Base-by-base conservation (phyloP, 1,140 invertebrate genomes). In the Linepithema humile region DNA sequence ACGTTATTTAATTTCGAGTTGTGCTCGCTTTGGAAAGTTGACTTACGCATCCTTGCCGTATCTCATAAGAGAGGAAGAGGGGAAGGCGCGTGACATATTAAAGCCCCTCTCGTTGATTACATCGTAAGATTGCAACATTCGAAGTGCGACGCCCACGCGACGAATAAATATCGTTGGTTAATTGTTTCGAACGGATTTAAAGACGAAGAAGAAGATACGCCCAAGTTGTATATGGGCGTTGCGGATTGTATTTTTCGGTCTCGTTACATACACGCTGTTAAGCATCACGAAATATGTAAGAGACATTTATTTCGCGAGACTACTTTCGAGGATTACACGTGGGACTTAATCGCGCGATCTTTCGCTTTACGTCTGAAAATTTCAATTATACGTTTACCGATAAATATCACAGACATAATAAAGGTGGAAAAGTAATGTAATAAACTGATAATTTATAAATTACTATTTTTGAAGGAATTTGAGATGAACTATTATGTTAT, bases 101-200 rank as follows among this genome's bases (percentile, higher is more conserved):
- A 59, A 70, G 12, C 35, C 20, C 67, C 70, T 73, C 26, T 12
- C 26, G 38, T 72, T 82, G 65, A 82, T 82, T 73, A 72, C 78
- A 38, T 78, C 45, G 45, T 78, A 40, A 78, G 23, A 55, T 23
- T 38, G n/a, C 32, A 60, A 64, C 55, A 80, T 69, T 65, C 67
- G 83, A 45, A 43, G 26, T 26, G 57, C 26, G 72, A 80, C 87
- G 60, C 89, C 82, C 84, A 88, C 85, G 69, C 57, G 53, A 59
- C 64, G 40, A 26, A 53, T 78, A 72, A 23, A 65, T 55, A 12
- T 60, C 53, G 72, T 75, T 64, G 55, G 84, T 91, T 91, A 90
- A 91, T 91, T 90, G 89, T 86, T n/a, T 85, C 26, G 67, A 82
- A 89, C 83, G 83, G 82, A 90, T 85, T 91, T 91, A 90, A 89